phyloP scores from a whole-genome alignment of 2,797 vertebrate genomes.

The Crocodylus rhombifer region DNA sequence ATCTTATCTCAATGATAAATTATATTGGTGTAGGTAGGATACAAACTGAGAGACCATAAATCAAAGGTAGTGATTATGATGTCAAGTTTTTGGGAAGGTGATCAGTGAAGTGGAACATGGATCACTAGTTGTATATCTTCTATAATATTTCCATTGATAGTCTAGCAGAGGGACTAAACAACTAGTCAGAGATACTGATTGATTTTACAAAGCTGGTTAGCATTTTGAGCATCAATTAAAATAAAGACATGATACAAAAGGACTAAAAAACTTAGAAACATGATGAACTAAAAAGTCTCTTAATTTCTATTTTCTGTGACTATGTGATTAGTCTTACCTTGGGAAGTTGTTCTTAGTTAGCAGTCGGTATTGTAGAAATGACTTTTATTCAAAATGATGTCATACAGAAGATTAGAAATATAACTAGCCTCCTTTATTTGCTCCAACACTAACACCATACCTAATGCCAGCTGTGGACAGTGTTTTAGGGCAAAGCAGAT shows the following conservation, averaged over 20 bases:
- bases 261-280: neutral
- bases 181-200: neutral
- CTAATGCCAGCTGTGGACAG: neutral
- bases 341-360: neutral
- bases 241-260: neutral
- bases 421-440: neutral
- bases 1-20: neutral
- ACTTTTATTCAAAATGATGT: neutral
- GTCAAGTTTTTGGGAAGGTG: neutral
- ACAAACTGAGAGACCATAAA: neutral
- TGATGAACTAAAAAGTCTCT: neutral
- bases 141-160: neutral
- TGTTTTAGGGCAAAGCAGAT: no score
- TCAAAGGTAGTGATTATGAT: neutral
- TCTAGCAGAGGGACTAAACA: neutral
- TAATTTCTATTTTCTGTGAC: neutral
- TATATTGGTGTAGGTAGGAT: neutral
- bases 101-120: neutral
- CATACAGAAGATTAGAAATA: neutral
- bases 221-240: neutral
- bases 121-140: neutral
- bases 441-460: neutral
- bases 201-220: neutral
- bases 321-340: neutral
- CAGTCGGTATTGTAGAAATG: neutral